Evolutionary conservation across 2,888 invertebrate genomes (phyloP).

Genomic region (Rhamnusium bicolor): DNA sequence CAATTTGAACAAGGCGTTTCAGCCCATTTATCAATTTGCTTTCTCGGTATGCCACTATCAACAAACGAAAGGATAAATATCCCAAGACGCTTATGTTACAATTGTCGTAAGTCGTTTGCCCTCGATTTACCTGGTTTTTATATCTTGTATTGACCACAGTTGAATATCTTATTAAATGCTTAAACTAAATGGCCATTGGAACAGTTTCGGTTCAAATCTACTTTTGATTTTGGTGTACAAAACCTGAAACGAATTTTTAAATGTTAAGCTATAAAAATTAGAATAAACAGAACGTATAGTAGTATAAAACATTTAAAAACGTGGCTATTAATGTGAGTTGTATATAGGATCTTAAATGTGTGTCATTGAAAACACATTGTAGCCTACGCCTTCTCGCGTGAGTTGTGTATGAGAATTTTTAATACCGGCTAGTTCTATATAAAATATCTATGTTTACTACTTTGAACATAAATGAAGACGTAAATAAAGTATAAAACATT

Average conservation of each 20-base stretch:
- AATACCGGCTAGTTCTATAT: not conserved
- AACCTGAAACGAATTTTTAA: slow-evolving; percentile 6
- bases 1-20: too few relatives aligned
- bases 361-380: slow-evolving; percentile 16
- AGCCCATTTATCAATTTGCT: too few relatives aligned
- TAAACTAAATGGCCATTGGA: too few relatives aligned
- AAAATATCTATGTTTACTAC: slow-evolving; percentile 17
- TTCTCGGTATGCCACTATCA: too few relatives aligned
- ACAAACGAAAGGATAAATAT: too few relatives aligned
- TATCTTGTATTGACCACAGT: too few relatives aligned
- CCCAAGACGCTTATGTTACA: too few relatives aligned
- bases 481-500: too few relatives aligned
- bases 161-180: too few relatives aligned
- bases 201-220: not conserved
- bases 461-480: not conserved
- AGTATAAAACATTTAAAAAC: slow-evolving; percentile 4
- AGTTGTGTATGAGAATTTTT: not conserved
- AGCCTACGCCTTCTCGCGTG: not conserved
- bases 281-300: slow-evolving; percentile 6
- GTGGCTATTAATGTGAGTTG: slow-evolving; percentile 5
- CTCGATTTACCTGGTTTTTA: too few relatives aligned
- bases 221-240: not conserved
- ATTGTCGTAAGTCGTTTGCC: too few relatives aligned
- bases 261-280: not conserved
- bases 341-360: slow-evolving; percentile 5